A percentile compares a stretch with the other conserved stretches of the same genome.
These are phyloP conservation scores for human (Homo sapiens) DNA, from an alignment of 2,113 vertebrate genomes.

Conservation along the genomic window GRCh38 chr1:180124501-180125000, in stretches of 20 bases:
- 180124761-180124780: neutral
- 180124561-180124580: neutral
- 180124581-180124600: neutral
- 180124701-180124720: neutral
- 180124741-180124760: rapidly evolving
- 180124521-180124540: neutral
- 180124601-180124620: neutral
- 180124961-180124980: neutral
- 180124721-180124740: neutral
- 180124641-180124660: neutral
- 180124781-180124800: neutral
- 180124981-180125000: too few relatives aligned
- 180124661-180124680: too few relatives aligned
- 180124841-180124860: neutral
- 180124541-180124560: neutral
- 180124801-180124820: neutral
- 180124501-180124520: neutral
- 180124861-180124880: neutral
- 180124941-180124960: too few relatives aligned
- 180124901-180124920: neutral
- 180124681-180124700: too few relatives aligned
- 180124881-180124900: neutral
- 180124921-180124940: neutral
- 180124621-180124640: neutral
- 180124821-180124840: neutral